A percentile compares a stretch with the other conserved stretches of the same genome.
Evolutionary conservation across 2,113 vertebrate genomes (phyloP).

Genomic region (Panthera tigris): DNA sequence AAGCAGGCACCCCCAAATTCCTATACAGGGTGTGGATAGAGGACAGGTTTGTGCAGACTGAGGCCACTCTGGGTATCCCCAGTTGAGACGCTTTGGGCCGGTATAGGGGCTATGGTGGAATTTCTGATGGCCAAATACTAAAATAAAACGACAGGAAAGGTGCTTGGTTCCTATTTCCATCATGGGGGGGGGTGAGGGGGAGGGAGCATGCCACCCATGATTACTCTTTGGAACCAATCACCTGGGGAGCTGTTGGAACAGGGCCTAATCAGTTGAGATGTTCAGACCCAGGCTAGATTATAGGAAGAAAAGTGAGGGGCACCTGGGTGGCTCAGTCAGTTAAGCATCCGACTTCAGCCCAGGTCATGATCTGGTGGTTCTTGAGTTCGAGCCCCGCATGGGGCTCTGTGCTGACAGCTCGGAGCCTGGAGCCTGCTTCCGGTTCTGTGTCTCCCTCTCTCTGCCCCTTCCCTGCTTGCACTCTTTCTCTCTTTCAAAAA

Average conservation of each 20-base stretch:
- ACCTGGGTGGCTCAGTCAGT: no score
- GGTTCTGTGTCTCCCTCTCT: no score
- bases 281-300: not conserved
- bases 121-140: not conserved
- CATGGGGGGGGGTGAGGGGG: not conserved
- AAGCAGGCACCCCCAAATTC: not conserved
- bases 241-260: not conserved
- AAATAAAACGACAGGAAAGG: not conserved
- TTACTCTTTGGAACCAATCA: not conserved
- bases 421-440: no score
- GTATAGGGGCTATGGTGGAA: not conserved
- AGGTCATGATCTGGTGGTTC: no score
- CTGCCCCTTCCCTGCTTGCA: no score
- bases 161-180: not conserved
- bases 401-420: no score
- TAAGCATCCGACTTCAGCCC: no score
- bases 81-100: not conserved
- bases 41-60: no score
- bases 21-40: not conserved
- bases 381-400: no score
- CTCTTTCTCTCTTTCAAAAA: no score
- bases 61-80: not conserved
- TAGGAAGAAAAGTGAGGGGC: not conserved
- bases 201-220: not conserved
- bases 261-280: not conserved